These are phyloP conservation scores for Hoplodrina ambigua DNA, from an alignment of 2,888 invertebrate genomes.

Conservation along the genomic window DNA sequence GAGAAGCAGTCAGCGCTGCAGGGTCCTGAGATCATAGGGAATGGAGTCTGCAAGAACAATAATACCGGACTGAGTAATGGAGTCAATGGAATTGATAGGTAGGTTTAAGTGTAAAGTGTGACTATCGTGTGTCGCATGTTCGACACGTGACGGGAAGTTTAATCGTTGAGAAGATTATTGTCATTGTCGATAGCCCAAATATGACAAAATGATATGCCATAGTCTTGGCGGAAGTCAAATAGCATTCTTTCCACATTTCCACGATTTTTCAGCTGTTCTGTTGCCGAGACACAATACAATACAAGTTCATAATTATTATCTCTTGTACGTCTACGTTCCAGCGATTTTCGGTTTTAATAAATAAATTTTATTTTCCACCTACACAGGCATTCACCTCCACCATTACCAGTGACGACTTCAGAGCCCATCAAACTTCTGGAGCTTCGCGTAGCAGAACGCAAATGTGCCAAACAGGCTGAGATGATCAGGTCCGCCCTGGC, in stretches of 20 bases:
- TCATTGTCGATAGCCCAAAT: too few species aligned
- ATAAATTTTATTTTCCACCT: background rate
- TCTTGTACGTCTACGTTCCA: too few species aligned
- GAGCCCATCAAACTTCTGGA: slow-evolving; percentile 94
- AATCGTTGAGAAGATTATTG: too few species aligned
- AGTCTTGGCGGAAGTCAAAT: too few species aligned
- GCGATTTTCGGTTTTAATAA: background rate
- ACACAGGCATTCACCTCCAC: slow-evolving; percentile 86
- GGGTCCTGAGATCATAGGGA: slow-evolving; percentile 88
- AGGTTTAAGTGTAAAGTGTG: too few species aligned
- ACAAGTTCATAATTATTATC: too few species aligned
- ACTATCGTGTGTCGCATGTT: too few species aligned
- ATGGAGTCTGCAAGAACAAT: slow-evolving; percentile 88
- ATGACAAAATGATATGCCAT: too few species aligned
- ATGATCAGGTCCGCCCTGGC: slow-evolving; percentile 96
- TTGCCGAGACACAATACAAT: too few species aligned
- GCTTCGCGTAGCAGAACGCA: slow-evolving; percentile 95
- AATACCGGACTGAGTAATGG: slow-evolving; percentile 88
- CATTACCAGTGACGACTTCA: slow-evolving; percentile 85
- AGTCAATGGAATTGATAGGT: slow-evolving; percentile 89
- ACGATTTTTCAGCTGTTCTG: background rate
- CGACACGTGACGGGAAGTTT: too few species aligned
- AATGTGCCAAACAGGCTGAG: slow-evolving; percentile 95
- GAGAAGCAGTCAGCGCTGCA: slow-evolving; percentile 92
- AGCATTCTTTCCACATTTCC: too few species aligned